phyloP scores from a whole-genome alignment of 1,140 invertebrate species.

The Brachionus calyciflorus region DNA sequence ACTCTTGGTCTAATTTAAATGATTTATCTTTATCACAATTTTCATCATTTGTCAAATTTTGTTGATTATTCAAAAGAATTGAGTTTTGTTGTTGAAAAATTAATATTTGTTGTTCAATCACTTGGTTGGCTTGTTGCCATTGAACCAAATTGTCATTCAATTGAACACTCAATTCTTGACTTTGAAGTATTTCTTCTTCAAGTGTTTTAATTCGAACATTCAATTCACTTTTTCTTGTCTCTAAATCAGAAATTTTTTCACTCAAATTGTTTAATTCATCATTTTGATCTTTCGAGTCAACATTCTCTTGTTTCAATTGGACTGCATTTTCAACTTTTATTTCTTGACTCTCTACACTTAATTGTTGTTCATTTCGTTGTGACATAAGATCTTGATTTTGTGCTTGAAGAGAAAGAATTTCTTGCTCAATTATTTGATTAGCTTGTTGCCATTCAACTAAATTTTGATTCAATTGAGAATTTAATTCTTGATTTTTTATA shows the following conservation, averaged over 20 bases:
- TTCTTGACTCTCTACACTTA: background rate
- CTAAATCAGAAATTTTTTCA: background rate
- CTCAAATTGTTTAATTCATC: no score
- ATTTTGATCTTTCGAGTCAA: no score
- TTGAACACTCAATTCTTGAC: background rate
- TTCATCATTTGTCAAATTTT: no score
- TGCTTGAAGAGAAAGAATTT: background rate
- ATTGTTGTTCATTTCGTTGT: background rate
- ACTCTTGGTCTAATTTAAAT: no score
- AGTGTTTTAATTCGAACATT: background rate
- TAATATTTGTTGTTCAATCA: background rate
- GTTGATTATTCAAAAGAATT: background rate
- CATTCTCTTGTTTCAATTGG: no score
- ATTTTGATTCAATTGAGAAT: background rate
- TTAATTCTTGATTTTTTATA: background rate
- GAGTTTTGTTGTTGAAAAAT: background rate
- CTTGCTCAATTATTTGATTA: background rate
- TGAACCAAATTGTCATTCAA: constrained; percentile 6
- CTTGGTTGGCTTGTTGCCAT: constrained; percentile 10
- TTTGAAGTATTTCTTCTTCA: background rate
- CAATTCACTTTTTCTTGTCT: background rate
- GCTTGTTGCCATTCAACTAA: background rate
- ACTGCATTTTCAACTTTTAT: no score
- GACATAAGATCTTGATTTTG: background rate
- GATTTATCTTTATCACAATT: no score